These are phyloP conservation scores for Myoxocephalus aenaeus DNA, from an alignment of 2,797 vertebrate species.

Conservation along the genomic window DNA sequence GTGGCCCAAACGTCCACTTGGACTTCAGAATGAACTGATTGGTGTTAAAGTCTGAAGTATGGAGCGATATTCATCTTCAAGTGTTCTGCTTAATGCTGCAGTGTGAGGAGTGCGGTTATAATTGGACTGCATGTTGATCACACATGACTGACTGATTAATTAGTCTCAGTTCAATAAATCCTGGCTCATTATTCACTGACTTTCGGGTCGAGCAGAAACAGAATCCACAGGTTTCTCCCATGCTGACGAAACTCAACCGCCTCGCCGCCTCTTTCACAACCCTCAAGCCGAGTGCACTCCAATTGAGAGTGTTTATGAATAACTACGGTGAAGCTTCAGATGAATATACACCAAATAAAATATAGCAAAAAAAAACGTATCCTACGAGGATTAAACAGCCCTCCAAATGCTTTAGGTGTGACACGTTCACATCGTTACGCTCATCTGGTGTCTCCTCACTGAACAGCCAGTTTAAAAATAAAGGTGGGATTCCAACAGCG, in stretches of 20 bases:
- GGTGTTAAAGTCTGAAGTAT: background rate
- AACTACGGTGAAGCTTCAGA: background rate
- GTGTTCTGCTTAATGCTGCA: background rate
- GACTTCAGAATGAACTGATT: too few species aligned
- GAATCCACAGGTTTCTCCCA: background rate
- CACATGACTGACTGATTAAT: background rate
- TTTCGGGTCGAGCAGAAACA: background rate
- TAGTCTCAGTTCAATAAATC: background rate
- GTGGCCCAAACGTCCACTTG: too few species aligned
- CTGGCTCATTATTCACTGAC: background rate
- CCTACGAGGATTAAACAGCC: background rate
- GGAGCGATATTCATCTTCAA: background rate
- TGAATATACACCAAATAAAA: background rate
- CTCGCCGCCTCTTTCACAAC: too few species aligned
- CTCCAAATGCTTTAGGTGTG: constrained; percentile 2
- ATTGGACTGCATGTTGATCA: background rate
- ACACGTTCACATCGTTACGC: constrained; percentile 7
- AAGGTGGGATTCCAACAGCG: constrained; percentile 52
- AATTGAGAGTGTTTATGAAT: background rate
- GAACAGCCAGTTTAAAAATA: constrained; percentile 71
- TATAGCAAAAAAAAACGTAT: background rate
- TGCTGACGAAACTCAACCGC: background rate
- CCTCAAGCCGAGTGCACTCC: too few species aligned
- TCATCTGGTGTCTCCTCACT: constrained; percentile 10
- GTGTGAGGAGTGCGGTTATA: background rate